Base-by-base conservation (phyloP, 2,797 vertebrate species). In the Anniella stebbinsi region DNA sequence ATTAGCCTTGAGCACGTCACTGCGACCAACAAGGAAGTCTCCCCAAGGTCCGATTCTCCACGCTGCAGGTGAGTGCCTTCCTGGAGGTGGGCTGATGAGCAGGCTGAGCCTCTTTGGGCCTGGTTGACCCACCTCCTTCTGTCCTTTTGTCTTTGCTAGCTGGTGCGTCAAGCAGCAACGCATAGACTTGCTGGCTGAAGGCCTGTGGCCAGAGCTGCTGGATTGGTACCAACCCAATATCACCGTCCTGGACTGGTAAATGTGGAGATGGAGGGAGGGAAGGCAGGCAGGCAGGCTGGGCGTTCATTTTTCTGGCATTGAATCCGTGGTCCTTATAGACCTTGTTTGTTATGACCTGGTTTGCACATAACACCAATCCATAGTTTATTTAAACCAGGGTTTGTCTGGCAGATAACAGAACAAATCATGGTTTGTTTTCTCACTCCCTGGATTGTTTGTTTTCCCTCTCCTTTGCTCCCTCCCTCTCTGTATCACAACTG, bases 121-220 rank as follows among this genome's bases (percentile, higher is more conserved):
- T 41, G 41, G 76, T 2, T 1, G 6, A 8, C n/a, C 23, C 86
- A 0, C 0, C 2, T 1, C 21, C 0, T 17, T 7, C 33, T 1
- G 13, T 78, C 12, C 21, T 17, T 36, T 38, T 17, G 11, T 15
- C n/a, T 60, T 87, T 51, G 73, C 87, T 95, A 99, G 98, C 96
- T 98, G 98, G 98, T 98, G 98, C 1, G 92, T 98, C 93, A 95
- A 98, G 96, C 97, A 98, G 93, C 98, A 99, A 95, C 67, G 95
- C 0, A 95, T 98, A 88, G 98, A 98, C 92, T 96, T 99, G 77
- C 97, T 98, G 95, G 97, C 97, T 0, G 97, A 98, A 90, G 98
- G 98, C 86, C 89, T 98, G 33, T 99, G 98, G 98, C 97, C 98
- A 0, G 96, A 98, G 91, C 95, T 98, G 13, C 95, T 99, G 85